phyloP scores from a whole-genome alignment of 2,113 vertebrate genomes.

The Lagopus muta region DNA sequence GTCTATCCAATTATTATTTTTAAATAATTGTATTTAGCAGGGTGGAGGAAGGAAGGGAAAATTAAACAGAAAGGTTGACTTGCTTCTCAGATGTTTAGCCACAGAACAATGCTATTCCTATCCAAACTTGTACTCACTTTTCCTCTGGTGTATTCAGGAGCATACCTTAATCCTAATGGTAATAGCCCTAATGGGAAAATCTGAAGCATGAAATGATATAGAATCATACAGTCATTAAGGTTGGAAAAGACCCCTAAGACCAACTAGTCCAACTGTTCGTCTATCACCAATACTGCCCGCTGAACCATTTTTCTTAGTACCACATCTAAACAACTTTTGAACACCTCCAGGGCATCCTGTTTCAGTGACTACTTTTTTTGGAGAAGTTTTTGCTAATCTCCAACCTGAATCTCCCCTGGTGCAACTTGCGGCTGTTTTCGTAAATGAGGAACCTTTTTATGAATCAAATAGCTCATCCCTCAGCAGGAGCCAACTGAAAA shows the following conservation, averaged over 20 bases:
- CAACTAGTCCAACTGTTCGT: no score
- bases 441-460: background rate
- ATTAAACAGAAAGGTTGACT: background rate
- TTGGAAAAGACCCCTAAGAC: no score
- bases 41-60: background rate
- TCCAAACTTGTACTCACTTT: background rate
- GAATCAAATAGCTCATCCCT: background rate
- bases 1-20: background rate
- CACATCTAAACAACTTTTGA: no score
- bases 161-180: background rate
- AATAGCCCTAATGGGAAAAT: background rate
- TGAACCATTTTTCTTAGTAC: no score
- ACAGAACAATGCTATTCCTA: accelerated
- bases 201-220: background rate
- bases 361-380: no score
- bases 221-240: no score
- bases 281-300: no score
- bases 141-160: background rate
- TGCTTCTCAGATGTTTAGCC: background rate
- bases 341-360: no score
- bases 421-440: background rate
- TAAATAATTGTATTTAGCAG: background rate
- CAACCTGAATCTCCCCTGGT: no score
- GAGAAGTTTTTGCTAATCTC: no score
- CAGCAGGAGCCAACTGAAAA: background rate